Base-by-base conservation (phyloP, 1,140 invertebrate genomes). In the Teleopsis dalmanni region DNA sequence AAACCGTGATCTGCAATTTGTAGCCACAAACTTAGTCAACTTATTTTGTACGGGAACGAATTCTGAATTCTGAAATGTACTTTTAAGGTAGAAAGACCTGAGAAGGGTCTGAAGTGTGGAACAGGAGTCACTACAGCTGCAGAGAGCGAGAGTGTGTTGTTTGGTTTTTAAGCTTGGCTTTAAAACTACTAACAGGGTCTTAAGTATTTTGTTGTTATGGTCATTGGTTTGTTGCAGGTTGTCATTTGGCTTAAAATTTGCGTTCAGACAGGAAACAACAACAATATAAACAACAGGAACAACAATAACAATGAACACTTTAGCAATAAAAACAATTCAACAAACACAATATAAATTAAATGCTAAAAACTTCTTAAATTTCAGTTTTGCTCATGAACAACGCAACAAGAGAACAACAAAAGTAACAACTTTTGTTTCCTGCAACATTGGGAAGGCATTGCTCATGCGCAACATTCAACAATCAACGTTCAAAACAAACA, bases 1-100 rank as follows among this genome's bases (percentile, higher is more conserved):
- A 66, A 66, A 63, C 62, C 63, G 63, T 65, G 63, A 65, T 65
- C 63, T 61, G 52, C 62, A 65, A 65, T 65, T 65, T 65, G 50
- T 51, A 51, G 43, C 21, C 48, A 31, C 44, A 43, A 42, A 43
- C 31, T 43, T 43, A n/a, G n/a, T n/a, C n/a, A n/a, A n/a, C n/a
- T n/a, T n/a, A n/a, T n/a, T n/a, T n/a, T n/a, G n/a, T n/a, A n/a
- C n/a, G n/a, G 10, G 22, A 37, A 14, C 18, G 10, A 11, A 37
- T 19, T 13, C 38, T 41, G 16, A 14, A 37, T 10, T 9, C 11
- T 1, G 19, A 8, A 40, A 3, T 5, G 26, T 13, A 25, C 16
- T 29, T 19, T 3, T 8, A 3, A 27, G 2, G 19, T 16, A 16
- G 4, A 6, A 18, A 16, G 4, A 37, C 16, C 7, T 4, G n/a